phyloP scores from a whole-genome alignment of 2,113 vertebrate species.

The Cyanocitta stelleri region DNA sequence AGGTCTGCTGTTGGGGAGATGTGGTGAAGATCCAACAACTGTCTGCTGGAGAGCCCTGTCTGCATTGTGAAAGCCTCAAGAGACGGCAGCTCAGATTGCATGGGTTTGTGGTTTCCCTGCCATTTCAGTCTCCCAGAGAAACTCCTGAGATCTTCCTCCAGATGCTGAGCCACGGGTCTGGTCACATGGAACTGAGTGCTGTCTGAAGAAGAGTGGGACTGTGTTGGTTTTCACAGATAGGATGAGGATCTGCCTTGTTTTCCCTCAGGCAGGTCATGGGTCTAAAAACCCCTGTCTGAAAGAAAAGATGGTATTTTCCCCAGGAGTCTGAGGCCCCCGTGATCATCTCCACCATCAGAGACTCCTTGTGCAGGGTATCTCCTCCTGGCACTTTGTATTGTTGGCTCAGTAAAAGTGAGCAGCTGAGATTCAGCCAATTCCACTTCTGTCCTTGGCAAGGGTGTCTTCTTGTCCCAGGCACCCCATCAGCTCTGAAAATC shows the following conservation, averaged over 20 bases:
- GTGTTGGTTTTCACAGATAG: neutral
- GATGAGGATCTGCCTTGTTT: neutral
- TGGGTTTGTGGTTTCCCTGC: neutral
- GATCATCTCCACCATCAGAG: neutral
- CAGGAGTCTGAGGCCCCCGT: neutral
- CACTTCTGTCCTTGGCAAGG: neutral
- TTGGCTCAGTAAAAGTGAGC: neutral
- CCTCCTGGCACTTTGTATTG: neutral
- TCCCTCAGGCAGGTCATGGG: neutral
- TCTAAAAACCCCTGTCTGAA: neutral
- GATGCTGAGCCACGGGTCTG: neutral
- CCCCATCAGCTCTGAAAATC: neutral
- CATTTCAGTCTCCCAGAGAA: neutral
- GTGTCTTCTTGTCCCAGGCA: neutral
- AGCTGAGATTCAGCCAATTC: neutral
- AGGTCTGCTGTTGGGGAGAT: neutral
- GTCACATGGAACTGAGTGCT: fast-evolving
- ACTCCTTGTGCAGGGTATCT: neutral
- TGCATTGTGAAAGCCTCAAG: neutral
- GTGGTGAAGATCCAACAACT: neutral
- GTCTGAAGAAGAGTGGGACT: neutral
- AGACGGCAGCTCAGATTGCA: neutral
- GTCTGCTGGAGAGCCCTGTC: neutral
- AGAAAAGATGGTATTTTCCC: neutral
- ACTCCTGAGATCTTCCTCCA: neutral